phyloP scores from a whole-genome alignment of 2,797 vertebrate species.

The Acanthiza pusilla region DNA sequence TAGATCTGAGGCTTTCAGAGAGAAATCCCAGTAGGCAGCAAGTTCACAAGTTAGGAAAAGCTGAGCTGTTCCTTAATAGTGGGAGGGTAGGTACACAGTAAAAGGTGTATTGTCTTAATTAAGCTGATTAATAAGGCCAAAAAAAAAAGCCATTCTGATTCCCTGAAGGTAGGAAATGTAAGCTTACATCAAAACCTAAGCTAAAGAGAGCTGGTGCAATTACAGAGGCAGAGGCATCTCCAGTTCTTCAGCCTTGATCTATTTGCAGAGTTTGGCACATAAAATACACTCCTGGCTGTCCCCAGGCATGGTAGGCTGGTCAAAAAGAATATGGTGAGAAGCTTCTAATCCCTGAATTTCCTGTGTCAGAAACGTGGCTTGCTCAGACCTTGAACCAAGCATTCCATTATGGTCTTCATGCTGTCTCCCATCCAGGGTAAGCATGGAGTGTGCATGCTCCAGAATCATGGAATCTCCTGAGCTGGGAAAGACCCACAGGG shows the following conservation, averaged over 20 bases:
- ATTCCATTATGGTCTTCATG: background rate
- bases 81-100: background rate
- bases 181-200: background rate
- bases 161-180: background rate
- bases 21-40: background rate
- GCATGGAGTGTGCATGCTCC: fast-evolving
- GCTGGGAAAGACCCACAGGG: background rate
- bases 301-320: background rate
- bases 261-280: background rate
- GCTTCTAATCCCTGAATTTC: background rate
- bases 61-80: background rate
- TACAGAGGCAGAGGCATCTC: background rate
- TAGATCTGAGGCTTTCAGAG: background rate
- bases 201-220: background rate
- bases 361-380: background rate
- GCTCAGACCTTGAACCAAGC: background rate
- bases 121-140: background rate
- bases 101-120: background rate
- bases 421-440: background rate
- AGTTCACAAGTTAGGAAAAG: background rate
- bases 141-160: background rate
- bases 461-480: background rate
- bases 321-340: background rate
- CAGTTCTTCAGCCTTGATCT: background rate
- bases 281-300: background rate